These are phyloP conservation scores for Orchesellides sinensis DNA, from an alignment of 2,888 invertebrate species.

Conservation along the genomic window DNA sequence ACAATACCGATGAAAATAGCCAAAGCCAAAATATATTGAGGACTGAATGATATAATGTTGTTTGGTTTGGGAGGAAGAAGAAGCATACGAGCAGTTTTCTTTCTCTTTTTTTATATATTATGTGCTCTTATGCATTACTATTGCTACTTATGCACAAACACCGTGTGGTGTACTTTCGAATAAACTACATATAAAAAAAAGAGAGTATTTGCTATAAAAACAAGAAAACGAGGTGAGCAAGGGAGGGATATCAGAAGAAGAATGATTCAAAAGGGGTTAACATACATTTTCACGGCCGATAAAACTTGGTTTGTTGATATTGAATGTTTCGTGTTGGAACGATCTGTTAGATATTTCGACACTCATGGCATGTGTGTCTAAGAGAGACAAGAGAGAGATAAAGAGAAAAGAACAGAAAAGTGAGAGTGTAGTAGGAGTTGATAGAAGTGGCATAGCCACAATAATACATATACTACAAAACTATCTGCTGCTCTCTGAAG, in stretches of 20 bases:
- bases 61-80: slow-evolving; percentile 49
- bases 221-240: slow-evolving; percentile 47
- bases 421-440: slow-evolving; percentile 37
- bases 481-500: neutral
- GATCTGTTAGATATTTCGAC: slow-evolving; percentile 75
- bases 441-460: slow-evolving; percentile 42
- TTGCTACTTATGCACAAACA: neutral
- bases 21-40: slow-evolving; percentile 59
- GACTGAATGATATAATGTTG: slow-evolving; percentile 60
- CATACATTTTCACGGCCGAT: slow-evolving; percentile 75
- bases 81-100: neutral
- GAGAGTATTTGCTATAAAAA: neutral
- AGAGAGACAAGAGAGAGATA: slow-evolving; percentile 48
- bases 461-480: neutral
- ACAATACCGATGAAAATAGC: slow-evolving; percentile 57
- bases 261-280: slow-evolving; percentile 70
- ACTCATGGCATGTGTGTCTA: slow-evolving; percentile 66
- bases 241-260: slow-evolving; percentile 64
- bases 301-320: slow-evolving; percentile 75
- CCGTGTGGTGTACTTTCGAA: neutral
- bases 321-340: slow-evolving; percentile 75
- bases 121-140: no score
- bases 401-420: slow-evolving; percentile 59
- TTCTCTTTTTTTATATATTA: no score
- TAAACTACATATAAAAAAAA: neutral